Base-by-base conservation (phyloP, 2,888 invertebrate species). In the Corythucha ciliata region DNA sequence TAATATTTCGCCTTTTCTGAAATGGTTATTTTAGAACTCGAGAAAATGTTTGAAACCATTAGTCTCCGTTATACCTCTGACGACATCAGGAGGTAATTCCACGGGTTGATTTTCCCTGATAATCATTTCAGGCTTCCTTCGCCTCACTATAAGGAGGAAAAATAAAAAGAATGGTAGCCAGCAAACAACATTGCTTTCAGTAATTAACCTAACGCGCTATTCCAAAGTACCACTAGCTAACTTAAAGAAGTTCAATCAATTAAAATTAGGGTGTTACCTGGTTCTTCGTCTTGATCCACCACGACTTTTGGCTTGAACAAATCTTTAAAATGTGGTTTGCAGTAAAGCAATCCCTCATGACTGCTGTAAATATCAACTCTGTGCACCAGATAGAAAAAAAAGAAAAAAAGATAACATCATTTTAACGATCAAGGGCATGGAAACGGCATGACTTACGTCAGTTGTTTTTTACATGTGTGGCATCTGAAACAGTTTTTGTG, bases 401-500 rank as follows among this genome's bases (percentile, higher is more conserved):
- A 16, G 8, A 10, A 29, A n/a, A 29, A 29, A 29, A 10, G n/a
- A 29, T 10, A 29, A 10, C 8, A 12, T 36, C 14, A 10, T 36
- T 16, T 8, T 12, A 8, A 37, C 12, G 14, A 37, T 37, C 37
- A 12, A 37, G 10, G 14, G 7, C 22, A n/a, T 44, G 29, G 29
- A 26, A 7, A 7, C 6, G n/a, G 36, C 40, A 47, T 4, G 34
- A 74, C 79, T 75, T 68, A 92, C 92, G 83, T 89, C 57, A 97
- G 77, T 65, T 85, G 88, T 68, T 92, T 91, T 66, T 81, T 81
- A 72, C 97, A 97, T 70, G 91, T 90, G 52, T 78, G 77, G 68
- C 94, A 96, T 62, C 90, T 77, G 76, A 96, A 92, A 73, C 96
- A 96, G 69, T 85, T 84, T 70, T 87, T 91, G 71, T 96, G 96